Evolutionary conservation across 2,888 invertebrate genomes (phyloP).

Genomic region (Microplitis deprimator): DNA sequence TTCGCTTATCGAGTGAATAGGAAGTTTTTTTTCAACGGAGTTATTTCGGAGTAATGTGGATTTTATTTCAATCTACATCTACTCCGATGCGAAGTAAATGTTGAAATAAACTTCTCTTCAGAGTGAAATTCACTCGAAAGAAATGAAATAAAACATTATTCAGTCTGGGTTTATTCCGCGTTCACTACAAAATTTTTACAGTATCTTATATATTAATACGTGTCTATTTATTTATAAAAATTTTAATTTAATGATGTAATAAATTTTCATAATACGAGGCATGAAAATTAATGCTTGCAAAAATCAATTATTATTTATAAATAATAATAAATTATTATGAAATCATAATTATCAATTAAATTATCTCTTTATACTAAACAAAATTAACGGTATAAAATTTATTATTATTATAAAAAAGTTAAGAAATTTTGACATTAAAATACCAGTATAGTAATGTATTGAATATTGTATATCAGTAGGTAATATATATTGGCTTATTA

Average conservation of each 20-base stretch:
- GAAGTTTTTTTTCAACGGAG: no score
- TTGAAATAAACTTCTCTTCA: no score
- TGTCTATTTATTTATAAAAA: background rate
- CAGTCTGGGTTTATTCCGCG: no score
- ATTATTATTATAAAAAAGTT: background rate
- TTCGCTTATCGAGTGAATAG: no score
- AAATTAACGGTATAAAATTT: background rate
- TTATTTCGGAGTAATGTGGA: no score
- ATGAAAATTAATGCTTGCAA: no score
- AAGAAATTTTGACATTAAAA: slow-evolving; percentile 1
- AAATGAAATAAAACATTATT: no score
- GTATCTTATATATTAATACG: background rate
- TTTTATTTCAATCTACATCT: no score
- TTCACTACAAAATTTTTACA: no score
- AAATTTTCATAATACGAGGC: background rate
- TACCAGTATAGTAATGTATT: background rate
- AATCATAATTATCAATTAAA: background rate
- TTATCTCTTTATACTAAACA: background rate
- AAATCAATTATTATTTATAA: background rate
- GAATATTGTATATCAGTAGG: background rate
- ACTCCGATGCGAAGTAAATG: no score
- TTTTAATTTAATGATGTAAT: background rate
- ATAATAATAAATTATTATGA: background rate
- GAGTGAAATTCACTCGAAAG: no score
- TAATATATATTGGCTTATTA: slow-evolving; percentile 1